Conservation (phyloP, 2,113 vertebrate species). For the Chamaea fasciata region DNA sequence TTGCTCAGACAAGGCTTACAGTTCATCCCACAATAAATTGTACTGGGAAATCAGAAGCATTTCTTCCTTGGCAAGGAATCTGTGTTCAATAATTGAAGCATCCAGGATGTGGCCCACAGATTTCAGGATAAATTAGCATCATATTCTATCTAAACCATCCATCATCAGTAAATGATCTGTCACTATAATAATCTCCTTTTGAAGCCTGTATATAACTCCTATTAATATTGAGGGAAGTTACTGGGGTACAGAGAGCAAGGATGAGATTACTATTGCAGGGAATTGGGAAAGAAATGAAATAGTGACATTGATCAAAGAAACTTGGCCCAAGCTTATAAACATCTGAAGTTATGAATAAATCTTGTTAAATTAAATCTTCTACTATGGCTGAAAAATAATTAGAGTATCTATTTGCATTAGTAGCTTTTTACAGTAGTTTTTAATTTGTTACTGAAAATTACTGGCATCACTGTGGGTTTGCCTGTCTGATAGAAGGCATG, state of each 20-base stretch:
- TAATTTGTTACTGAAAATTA: not conserved
- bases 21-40: not conserved
- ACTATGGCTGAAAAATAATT: not conserved
- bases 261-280: not conserved
- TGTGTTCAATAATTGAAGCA: conserved; percentile 38
- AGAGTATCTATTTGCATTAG: not conserved
- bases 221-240: conserved; percentile 14
- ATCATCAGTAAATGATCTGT: conserved; percentile 20
- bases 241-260: not conserved
- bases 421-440: not conserved
- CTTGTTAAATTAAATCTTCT: not conserved
- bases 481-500: not conserved
- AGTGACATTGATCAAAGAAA: not conserved
- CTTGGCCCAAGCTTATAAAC: not conserved
- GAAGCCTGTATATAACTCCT: not conserved
- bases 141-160: not conserved
- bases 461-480: not conserved
- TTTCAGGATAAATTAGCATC: conserved; percentile 22
- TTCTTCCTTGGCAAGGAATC: not conserved
- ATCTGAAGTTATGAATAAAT: not conserved
- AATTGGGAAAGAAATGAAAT: not conserved
- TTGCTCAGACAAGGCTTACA: not conserved
- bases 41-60: not conserved
- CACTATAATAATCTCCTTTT: not conserved
- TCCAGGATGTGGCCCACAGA: not conserved